Conservation (phyloP, 2,113 vertebrate genomes). For the Mohoua ochrocephala region DNA sequence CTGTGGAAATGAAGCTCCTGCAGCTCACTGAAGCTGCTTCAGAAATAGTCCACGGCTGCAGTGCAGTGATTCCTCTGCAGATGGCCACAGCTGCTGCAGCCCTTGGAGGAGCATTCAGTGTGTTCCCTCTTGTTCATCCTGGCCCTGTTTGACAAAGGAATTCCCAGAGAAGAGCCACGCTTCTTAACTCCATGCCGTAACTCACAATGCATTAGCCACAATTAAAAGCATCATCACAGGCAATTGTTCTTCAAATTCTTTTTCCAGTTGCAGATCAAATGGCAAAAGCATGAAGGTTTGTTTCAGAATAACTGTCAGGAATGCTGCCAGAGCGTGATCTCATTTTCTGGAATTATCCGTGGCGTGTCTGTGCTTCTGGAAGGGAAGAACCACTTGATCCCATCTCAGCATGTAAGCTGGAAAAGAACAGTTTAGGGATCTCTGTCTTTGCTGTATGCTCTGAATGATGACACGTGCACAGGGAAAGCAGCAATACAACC, state of each 20-base stretch:
- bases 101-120: background rate
- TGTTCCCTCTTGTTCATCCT: background rate
- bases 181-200: background rate
- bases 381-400: background rate
- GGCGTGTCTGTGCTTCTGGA: background rate
- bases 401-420: background rate
- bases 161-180: background rate
- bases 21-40: background rate
- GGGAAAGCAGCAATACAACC: background rate
- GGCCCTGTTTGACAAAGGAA: background rate
- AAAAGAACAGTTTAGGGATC: background rate
- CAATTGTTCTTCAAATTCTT: background rate
- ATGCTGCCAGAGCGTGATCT: background rate
- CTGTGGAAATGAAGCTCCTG: background rate
- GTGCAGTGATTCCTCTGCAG: background rate
- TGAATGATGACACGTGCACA: accelerated
- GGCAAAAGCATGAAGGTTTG: background rate
- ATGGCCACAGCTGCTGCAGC: background rate
- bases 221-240: background rate
- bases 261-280: background rate
- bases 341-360: background rate
- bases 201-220: background rate
- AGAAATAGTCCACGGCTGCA: accelerated
- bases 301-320: background rate
- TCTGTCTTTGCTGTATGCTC: background rate